phyloP scores from a whole-genome alignment of 2,797 vertebrate species.

The Manis javanica region DNA sequence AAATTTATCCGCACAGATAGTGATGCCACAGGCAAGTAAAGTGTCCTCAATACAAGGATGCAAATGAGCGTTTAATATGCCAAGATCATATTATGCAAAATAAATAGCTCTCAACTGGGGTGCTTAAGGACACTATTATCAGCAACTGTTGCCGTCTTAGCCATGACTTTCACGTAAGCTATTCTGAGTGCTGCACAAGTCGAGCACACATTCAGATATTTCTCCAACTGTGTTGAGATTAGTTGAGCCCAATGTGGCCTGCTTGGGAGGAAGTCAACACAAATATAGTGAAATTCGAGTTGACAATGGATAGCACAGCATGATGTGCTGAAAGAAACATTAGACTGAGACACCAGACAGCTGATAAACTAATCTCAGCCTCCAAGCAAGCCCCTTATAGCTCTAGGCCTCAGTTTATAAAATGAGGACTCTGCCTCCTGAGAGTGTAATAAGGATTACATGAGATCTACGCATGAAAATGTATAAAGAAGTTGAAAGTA shows the following conservation, averaged over 20 bases:
- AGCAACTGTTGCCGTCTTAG: conserved; percentile 74
- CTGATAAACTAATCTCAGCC: background rate
- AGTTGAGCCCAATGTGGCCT: conserved; percentile 28
- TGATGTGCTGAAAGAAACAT: background rate
- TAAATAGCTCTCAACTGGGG: conserved; percentile 76
- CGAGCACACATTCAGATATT: conserved; percentile 74
- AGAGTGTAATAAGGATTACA: conserved; percentile 1
- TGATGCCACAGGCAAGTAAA: conserved; percentile 76
- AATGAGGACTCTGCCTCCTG: background rate
- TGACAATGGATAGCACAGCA: conserved; percentile 35
- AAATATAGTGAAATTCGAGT: conserved; percentile 75
- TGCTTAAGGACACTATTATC: conserved; percentile 74
- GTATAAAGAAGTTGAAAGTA: background rate
- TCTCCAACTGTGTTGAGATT: conserved; percentile 40
- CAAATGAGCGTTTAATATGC: conserved; percentile 77
- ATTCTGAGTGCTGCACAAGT: conserved; percentile 64
- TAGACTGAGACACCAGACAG: background rate
- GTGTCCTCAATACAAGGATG: conserved; percentile 66
- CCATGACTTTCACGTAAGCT: conserved; percentile 70
- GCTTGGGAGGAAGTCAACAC: conserved; percentile 74
- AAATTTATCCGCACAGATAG: conserved; percentile 68
- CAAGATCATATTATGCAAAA: conserved; percentile 75
- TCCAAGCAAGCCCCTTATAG: background rate
- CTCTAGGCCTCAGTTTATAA: background rate
- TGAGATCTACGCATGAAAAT: background rate